Evolutionary conservation across 2,888 invertebrate genomes (phyloP).

Genomic region (Cyclophora punctaria): DNA sequence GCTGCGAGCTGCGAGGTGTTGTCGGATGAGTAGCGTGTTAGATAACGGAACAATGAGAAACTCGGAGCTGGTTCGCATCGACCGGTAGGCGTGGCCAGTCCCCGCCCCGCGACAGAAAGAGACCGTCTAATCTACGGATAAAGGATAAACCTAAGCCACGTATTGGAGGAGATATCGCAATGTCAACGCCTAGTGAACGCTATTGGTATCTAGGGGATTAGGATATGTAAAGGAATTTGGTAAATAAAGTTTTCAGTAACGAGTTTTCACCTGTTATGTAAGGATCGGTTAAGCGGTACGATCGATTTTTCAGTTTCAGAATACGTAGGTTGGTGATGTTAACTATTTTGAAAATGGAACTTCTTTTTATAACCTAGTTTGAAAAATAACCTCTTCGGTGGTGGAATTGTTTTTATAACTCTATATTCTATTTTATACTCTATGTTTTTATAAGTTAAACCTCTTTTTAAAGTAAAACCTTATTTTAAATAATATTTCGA

Average conservation of each 20-base stretch:
- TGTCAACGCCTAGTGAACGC: constrained; percentile 59
- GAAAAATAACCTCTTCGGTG: no score
- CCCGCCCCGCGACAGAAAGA: constrained; percentile 61
- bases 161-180: constrained; percentile 63
- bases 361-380: no score
- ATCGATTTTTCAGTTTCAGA: no score
- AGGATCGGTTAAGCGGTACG: constrained; percentile 8
- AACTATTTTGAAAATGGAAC: no score
- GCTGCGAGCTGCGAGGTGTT: constrained; percentile 44
- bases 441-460: no score
- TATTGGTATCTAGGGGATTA: constrained; percentile 69
- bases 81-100: constrained; percentile 68
- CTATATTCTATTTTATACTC: no score
- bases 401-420: no score
- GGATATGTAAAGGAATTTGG: constrained; percentile 41
- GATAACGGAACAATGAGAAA: constrained; percentile 65
- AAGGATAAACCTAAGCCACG: constrained; percentile 68
- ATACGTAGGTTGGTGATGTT: no score
- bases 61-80: constrained; percentile 51
- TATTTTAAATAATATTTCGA: no score
- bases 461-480: no score
- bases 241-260: constrained; percentile 22
- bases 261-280: constrained; percentile 13
- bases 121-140: constrained; percentile 70
- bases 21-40: constrained; percentile 44